Conservation (phyloP, 2,888 invertebrate species). For the Cheilosia grossa region DNA sequence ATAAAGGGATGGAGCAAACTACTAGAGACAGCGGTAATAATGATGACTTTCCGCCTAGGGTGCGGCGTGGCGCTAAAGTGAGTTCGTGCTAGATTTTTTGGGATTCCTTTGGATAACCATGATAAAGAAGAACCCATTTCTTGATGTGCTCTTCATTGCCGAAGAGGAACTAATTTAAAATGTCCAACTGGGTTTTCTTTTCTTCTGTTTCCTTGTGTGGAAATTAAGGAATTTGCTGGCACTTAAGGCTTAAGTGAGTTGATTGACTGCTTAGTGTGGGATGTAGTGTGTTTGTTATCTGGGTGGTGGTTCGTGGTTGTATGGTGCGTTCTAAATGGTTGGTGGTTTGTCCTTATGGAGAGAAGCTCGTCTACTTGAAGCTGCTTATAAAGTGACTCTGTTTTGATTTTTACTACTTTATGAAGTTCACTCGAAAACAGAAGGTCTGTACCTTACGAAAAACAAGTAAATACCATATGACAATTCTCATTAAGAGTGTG, state of each 20-base stretch:
- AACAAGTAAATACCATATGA: too few species aligned
- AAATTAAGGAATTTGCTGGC: constrained; percentile 63
- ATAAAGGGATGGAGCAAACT: background rate
- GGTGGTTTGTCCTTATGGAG: background rate
- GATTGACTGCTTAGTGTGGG: constrained; percentile 35
- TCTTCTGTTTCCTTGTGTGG: background rate
- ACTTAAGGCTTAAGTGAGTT: constrained; percentile 64
- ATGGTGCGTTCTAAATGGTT: background rate
- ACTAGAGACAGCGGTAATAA: constrained; percentile 36
- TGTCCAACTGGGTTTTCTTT: constrained; percentile 17
- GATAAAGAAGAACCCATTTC: constrained; percentile 52
- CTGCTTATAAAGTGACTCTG: too few species aligned
- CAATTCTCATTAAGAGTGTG: too few species aligned
- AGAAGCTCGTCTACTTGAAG: background rate
- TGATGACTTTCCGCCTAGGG: constrained; percentile 53
- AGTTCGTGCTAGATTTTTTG: constrained; percentile 42
- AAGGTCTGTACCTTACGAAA: too few species aligned
- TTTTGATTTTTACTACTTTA: background rate
- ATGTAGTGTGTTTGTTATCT: constrained; percentile 34
- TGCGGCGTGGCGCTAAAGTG: constrained; percentile 12
- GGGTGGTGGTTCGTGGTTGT: constrained; percentile 1
- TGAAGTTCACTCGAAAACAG: too few species aligned
- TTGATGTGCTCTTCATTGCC: constrained; percentile 14
- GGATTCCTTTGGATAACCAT: constrained; percentile 31
- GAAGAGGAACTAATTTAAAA: constrained; percentile 57